These are phyloP conservation scores for Chloropsis cyanopogon DNA, from an alignment of 2,113 vertebrate species.

Conservation along the genomic window DNA sequence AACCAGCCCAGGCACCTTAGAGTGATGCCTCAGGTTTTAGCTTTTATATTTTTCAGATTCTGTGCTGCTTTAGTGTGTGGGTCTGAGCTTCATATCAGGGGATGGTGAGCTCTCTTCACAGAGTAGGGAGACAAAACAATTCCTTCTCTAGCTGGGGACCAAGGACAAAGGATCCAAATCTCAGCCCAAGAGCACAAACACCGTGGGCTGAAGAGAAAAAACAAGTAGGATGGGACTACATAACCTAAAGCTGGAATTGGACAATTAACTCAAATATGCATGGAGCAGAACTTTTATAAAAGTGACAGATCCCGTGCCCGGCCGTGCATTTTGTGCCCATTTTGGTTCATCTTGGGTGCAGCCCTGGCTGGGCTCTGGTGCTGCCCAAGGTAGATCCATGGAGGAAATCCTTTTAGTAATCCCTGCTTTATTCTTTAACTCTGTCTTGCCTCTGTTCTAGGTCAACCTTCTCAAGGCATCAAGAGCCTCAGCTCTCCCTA, in stretches of 20 bases:
- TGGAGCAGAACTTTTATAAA: background rate
- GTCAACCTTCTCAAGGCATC: background rate
- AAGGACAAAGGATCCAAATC: background rate
- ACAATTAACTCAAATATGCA: background rate
- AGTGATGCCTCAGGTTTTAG: background rate
- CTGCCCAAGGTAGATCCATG: background rate
- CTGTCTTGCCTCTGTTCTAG: background rate
- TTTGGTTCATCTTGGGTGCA: background rate
- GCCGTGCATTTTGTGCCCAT: background rate
- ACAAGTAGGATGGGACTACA: background rate
- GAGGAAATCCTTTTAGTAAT: background rate
- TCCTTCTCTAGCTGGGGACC: accelerated
- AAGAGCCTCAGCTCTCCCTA: background rate
- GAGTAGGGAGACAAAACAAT: background rate
- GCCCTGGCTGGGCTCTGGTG: background rate
- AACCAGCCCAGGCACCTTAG: background rate
- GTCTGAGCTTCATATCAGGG: background rate
- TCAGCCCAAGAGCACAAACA: background rate
- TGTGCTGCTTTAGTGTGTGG: background rate
- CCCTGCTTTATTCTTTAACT: background rate
- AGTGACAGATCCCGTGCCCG: accelerated
- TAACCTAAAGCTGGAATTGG: background rate
- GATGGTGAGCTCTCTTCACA: background rate
- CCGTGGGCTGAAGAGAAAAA: background rate
- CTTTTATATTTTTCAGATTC: background rate